Base-by-base conservation (phyloP, 2,888 invertebrate genomes). In the Notodonta ziczac region DNA sequence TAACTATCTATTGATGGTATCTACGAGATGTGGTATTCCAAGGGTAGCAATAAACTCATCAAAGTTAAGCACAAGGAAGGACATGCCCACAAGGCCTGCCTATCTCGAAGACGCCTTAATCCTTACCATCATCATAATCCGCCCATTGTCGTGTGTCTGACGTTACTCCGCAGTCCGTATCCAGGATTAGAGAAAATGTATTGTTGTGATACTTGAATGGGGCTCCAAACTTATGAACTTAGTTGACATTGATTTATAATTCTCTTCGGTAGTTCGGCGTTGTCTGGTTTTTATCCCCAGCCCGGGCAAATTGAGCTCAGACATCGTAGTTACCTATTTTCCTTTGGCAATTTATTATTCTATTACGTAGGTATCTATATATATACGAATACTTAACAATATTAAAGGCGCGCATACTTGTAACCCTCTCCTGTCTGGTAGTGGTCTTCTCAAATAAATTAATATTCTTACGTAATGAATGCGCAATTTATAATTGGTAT, bases 101-200 rank as follows among this genome's bases (percentile, higher is more conserved):
- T 39, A n/a, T 54, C 39, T 54, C 54, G 39, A 54, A 54, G 54
- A 12, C 48, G 32, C 52, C 9, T 12, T 56, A 56, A 56, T 56
- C 56, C 56, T 56, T 16, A n/a, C 24, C 39, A 42, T 42, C 24
- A 8, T 44, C 44, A 56, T 56, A 56, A 56, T 56, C 56, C 56
- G 6, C 12, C 16, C 24, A 56, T 56, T 56, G 42, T 56, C 56
- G 39, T 54, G 13, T 35, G 52, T 16, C 46, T n/a, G 5, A 5
- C 46, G 7, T 5, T 42, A 46, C 46, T 46, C 13, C 46, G 46
- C 46, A 46, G 46, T 5, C 46, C n/a, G 46, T 46, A 46, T n/a
- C 13, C 46, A n/a, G 46, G 46, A 46, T 46, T 46, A 51, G 10
- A 51, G 24, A 53, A 32, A 13, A 53, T 35, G 52, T 53, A 53